Evolutionary conservation across 1,140 invertebrate species (phyloP), one percentile per base, ranked within the genome.

Genomic region (Sminthurinus signatus): DNA sequence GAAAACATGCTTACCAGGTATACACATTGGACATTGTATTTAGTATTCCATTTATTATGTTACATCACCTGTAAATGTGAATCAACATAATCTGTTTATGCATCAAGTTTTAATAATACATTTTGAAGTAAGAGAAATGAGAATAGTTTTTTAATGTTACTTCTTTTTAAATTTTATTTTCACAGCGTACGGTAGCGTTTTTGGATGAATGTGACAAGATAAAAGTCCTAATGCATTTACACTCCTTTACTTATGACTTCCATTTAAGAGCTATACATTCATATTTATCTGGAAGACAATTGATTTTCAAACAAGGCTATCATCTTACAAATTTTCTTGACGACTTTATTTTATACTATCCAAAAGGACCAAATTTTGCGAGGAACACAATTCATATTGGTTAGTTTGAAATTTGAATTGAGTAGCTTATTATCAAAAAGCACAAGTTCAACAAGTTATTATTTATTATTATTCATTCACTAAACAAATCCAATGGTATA

Each of bases 161-260:
- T n/a, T 36, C 32, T 36, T 36, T 36, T 36, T 36, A 36, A n/a
- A n/a, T 27, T 28, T 12, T 52, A 4, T 42, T 42, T 25, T 5
- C 48, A 19, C 32, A 88, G 84, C 83, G 86, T 73, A 83, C 82
- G 36, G 69, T 85, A 51, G 82, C 82, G 69, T 90, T 90, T 75
- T 75, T 89, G 69, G 87, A 88, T 73, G 85, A 88, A 73, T 86
- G 86, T 75, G 87, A 89, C 73, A 84, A 84, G 73, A 84, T 88
- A 28, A 88, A 87, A 76, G 78, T 82, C 42, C 79, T 80, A 36
- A 84, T 89, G 79, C 90, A 93, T 77, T 78, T 91, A 32, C 90
- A 93, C 77, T 92, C 89, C 1, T 93, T 93, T 74, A 88, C 88
- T 0, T 91, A 91, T 72, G 90, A 93, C 75, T 92, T 88, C 75